Percentiles rank a stretch among this genome's conserved stretches.
Evolutionary conservation across 2,888 invertebrate species (phyloP).

Genomic region (Mythimna vitellina): DNA sequence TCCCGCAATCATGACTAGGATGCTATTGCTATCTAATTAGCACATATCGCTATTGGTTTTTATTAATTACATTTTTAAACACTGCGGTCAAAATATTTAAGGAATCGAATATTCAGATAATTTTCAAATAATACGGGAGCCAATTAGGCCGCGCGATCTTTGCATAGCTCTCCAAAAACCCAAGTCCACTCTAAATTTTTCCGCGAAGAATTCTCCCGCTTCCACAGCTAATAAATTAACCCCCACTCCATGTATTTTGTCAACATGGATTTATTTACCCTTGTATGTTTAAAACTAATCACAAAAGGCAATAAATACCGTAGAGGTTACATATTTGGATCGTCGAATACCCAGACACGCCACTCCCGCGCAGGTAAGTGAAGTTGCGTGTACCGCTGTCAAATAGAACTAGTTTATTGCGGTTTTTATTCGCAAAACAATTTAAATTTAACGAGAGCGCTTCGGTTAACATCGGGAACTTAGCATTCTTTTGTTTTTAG

Average conservation of each 20-base stretch:
- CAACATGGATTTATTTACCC: constrained; percentile 51
- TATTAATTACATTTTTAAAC: no score
- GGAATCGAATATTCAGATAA: background rate
- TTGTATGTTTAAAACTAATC: constrained; percentile 56
- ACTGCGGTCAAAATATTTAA: background rate
- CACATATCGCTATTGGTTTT: no score
- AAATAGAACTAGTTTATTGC: constrained; percentile 85
- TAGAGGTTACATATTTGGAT: constrained; percentile 74
- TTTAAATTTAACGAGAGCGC: constrained; percentile 78
- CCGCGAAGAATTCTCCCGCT: constrained; percentile 19
- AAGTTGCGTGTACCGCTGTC: constrained; percentile 87
- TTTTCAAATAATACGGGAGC: background rate
- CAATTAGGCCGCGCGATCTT: constrained; percentile 13
- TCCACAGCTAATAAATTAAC: constrained; percentile 38
- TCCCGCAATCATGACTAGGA: no score
- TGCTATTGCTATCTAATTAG: background rate
- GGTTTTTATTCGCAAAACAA: constrained; percentile 78
- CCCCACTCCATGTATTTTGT: constrained; percentile 49
- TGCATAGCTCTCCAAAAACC: constrained; percentile 1
- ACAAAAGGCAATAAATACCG: constrained; percentile 71
- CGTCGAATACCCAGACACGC: constrained; percentile 75
- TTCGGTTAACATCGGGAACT: constrained; percentile 71
- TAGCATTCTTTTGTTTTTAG: constrained; percentile 58
- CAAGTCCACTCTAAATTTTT: constrained; percentile 29
- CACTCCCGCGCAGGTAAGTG: constrained; percentile 86